phyloP scores from a whole-genome alignment of 2,113 vertebrate species.

The Cygnus atratus region DNA sequence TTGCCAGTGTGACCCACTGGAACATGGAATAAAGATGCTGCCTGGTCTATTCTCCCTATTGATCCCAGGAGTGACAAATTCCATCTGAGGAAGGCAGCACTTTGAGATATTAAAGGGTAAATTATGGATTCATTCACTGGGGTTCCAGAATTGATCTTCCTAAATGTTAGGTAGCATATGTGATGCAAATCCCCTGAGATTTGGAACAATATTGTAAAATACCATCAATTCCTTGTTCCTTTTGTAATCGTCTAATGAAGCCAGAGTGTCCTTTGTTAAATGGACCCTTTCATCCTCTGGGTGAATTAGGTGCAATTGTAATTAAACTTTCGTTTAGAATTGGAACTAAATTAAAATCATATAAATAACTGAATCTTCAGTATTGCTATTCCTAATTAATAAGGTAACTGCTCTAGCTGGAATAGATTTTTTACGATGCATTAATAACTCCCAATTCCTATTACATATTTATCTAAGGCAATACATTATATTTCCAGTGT shows the following conservation, averaged over 20 bases:
- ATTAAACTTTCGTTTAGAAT: slow-evolving; percentile 44
- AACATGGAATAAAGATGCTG: background rate
- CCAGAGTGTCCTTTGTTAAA: slow-evolving; percentile 28
- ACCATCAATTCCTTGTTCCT: background rate
- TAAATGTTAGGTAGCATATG: slow-evolving; percentile 35
- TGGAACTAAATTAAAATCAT: slow-evolving; percentile 56
- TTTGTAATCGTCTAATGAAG: slow-evolving; percentile 43
- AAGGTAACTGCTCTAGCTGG: background rate
- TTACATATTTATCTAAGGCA: slow-evolving; percentile 14
- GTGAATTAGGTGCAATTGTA: slow-evolving; percentile 52
- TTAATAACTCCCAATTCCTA: background rate
- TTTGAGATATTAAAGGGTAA: slow-evolving; percentile 53
- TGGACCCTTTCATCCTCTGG: slow-evolving; percentile 20
- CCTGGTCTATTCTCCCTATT: background rate
- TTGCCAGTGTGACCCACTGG: background rate
- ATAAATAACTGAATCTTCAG: slow-evolving; percentile 38
- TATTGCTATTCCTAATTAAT: slow-evolving; percentile 22
- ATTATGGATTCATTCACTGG: slow-evolving; percentile 56
- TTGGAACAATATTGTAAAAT: slow-evolving; percentile 31
- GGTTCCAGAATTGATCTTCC: slow-evolving; percentile 42
- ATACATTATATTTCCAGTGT: slow-evolving; percentile 1
- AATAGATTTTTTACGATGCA: background rate
- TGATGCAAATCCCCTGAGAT: slow-evolving; percentile 28
- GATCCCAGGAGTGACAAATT: slow-evolving; percentile 49
- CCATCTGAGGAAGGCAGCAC: slow-evolving; percentile 19